Conservation (phyloP, 2,888 invertebrate genomes). For the Buathra laborator region DNA sequence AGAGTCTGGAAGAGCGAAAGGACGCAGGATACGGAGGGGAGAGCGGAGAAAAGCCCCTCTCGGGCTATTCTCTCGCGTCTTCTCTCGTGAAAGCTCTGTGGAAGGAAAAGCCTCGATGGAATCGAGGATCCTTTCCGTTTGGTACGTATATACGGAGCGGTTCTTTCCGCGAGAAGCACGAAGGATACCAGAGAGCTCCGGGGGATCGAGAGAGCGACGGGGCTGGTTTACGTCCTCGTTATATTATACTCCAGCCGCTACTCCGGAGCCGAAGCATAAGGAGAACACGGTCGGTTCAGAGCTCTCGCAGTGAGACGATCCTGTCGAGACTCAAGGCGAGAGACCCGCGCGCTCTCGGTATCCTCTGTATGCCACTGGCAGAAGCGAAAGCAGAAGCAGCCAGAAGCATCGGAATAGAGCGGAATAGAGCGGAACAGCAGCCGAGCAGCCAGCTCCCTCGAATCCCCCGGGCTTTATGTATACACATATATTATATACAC, state of each 20-base stretch:
- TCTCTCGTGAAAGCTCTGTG: constrained; percentile 46
- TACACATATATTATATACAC: constrained; percentile 1
- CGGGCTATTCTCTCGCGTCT: constrained; percentile 16
- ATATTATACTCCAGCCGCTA: constrained; percentile 48
- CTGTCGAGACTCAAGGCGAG: constrained; percentile 41
- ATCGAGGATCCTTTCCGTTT: constrained; percentile 45
- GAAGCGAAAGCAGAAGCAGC: constrained; percentile 38
- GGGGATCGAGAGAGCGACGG: constrained; percentile 47
- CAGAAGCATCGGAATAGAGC: constrained; percentile 42
- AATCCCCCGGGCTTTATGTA: constrained; percentile 54
- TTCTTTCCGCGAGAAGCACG: constrained; percentile 15
- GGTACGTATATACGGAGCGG: constrained; percentile 18
- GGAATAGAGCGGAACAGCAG: constrained; percentile 52
- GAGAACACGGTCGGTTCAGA: constrained; percentile 9
- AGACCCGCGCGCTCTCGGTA: background rate
- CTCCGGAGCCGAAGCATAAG: constrained; percentile 18
- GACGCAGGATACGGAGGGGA: background rate
- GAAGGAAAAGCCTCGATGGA: constrained; percentile 45
- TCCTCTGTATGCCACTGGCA: constrained; percentile 15
- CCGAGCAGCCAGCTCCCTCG: constrained; percentile 54
- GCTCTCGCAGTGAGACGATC: constrained; percentile 30
- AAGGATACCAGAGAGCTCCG: constrained; percentile 45
- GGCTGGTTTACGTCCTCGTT: constrained; percentile 63
- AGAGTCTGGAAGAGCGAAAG: no score
- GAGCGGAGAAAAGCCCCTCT: background rate